Percentiles rank a stretch among this genome's conserved stretches.
Conservation (phyloP, 1,140 invertebrate genomes). For the Heliconius melpomene region DNA sequence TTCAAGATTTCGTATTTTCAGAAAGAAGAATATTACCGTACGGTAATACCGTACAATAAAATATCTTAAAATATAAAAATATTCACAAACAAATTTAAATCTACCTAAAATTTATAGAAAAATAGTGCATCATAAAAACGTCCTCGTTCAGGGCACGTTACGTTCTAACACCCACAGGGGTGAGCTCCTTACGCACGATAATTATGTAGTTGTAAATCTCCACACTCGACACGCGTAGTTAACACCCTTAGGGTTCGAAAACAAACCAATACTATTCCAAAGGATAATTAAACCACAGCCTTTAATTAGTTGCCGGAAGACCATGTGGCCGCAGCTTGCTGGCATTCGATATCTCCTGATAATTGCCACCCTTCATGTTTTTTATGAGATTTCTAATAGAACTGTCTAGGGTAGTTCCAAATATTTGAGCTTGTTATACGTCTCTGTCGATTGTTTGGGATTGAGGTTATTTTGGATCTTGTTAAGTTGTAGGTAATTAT, state of each 20-base stretch:
- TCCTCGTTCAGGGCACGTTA: not conserved
- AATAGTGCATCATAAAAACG: not conserved
- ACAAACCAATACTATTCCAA: constrained; percentile 43
- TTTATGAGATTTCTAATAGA: constrained; percentile 30
- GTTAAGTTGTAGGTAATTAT: not conserved
- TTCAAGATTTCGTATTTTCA: too few relatives aligned
- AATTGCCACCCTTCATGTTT: constrained; percentile 36
- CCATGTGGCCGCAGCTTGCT: constrained; percentile 58
- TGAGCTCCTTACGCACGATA: not conserved
- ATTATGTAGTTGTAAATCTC: constrained; percentile 34
- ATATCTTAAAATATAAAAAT: not conserved
- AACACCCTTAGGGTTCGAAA: constrained; percentile 42
- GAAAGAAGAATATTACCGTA: too few relatives aligned
- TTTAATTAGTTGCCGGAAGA: constrained; percentile 63
- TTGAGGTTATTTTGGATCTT: not conserved
- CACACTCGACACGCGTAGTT: constrained; percentile 31
- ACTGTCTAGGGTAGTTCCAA: constrained; percentile 16
- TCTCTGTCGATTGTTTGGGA: not conserved
- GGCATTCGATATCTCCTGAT: constrained; percentile 55
- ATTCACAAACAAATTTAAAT: not conserved
- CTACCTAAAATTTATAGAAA: not conserved
- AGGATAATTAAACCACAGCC: constrained; percentile 54
- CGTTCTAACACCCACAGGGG: not conserved
- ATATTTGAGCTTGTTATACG: constrained; percentile 12
- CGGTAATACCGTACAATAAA: too few relatives aligned